These are phyloP conservation scores for Endomychus coccineus DNA, from an alignment of 2,888 invertebrate genomes.

Conservation along the genomic window DNA sequence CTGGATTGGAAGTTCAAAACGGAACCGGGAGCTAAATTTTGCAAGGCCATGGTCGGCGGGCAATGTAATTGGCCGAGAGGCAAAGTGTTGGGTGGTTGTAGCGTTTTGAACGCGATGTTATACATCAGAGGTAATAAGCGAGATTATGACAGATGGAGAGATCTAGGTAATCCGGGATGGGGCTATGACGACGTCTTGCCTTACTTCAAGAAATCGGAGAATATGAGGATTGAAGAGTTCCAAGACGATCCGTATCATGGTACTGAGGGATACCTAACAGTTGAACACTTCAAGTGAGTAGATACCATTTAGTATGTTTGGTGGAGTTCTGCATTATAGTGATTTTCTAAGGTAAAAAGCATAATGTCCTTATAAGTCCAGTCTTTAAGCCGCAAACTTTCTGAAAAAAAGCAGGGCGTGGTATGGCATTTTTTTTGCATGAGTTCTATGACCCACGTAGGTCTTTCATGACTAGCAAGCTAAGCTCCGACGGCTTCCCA, in stretches of 20 bases:
- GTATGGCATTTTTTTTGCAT: too few relatives aligned
- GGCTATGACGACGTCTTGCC: slow-evolving; percentile 63
- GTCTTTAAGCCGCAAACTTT: too few relatives aligned
- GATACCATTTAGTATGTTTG: slow-evolving; percentile 1
- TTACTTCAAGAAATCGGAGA: slow-evolving; percentile 76
- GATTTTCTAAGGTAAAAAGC: too few relatives aligned
- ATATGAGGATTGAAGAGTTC: slow-evolving; percentile 60
- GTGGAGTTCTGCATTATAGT: slow-evolving; percentile 12
- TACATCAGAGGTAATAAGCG: slow-evolving; percentile 75
- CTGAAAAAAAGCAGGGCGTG: too few relatives aligned
- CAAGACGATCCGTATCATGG: slow-evolving; percentile 58
- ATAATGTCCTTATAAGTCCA: too few relatives aligned
- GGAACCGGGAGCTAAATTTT: slow-evolving; percentile 61
- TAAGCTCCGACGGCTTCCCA: too few relatives aligned
- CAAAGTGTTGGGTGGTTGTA: slow-evolving; percentile 72
- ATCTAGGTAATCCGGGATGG: slow-evolving; percentile 72
- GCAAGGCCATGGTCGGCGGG: slow-evolving; percentile 58
- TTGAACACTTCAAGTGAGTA: slow-evolving; percentile 60
- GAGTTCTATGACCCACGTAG: too few relatives aligned
- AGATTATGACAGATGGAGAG: slow-evolving; percentile 83
- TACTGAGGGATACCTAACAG: slow-evolving; percentile 61
- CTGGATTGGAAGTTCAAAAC: slow-evolving; percentile 80
- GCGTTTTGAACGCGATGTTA: slow-evolving; percentile 83
- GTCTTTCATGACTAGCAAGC: too few relatives aligned
- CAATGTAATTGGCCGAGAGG: slow-evolving; percentile 72